Evolutionary conservation across 23 tunicate species (phyloP).

Genomic region (Styela clava): DNA sequence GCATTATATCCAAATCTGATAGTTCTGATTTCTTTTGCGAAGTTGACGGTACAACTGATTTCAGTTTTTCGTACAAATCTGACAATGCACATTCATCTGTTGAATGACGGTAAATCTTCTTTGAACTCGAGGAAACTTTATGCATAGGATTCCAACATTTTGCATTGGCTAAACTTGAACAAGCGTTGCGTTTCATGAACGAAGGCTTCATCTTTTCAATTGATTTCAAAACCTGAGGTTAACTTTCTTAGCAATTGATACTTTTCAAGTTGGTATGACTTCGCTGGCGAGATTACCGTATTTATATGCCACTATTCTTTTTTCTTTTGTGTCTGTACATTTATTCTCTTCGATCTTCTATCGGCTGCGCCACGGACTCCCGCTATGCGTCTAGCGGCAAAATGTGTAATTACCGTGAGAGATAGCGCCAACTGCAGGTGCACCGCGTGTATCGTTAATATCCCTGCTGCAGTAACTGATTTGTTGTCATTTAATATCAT

Average conservation of each 20-base stretch:
- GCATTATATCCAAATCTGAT: slow-evolving; percentile 14
- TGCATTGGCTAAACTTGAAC: neutral
- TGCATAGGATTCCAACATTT: neutral
- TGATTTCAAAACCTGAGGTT: neutral
- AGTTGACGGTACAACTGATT: slow-evolving; percentile 6
- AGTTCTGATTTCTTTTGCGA: neutral
- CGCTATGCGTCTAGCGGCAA: neutral
- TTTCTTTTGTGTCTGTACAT: neutral
- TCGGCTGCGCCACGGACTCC: neutral
- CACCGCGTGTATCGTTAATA: neutral
- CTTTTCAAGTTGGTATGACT: no score
- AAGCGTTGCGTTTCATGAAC: neutral
- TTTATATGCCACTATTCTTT: neutral
- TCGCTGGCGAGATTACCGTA: neutral
- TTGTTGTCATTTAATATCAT: neutral
- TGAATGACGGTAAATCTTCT: neutral
- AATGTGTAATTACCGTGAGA: neutral
- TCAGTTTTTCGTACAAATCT: slow-evolving; percentile 2
- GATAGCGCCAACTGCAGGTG: neutral
- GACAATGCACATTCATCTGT: slow-evolving; percentile 3
- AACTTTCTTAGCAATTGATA: no score
- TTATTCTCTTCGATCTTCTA: neutral
- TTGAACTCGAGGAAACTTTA: neutral
- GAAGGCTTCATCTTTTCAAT: slow-evolving; percentile 2
- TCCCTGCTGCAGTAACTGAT: neutral